phyloP scores from a whole-genome alignment of 2,113 vertebrate genomes.

The Lycocorax pyrrhopterus region DNA sequence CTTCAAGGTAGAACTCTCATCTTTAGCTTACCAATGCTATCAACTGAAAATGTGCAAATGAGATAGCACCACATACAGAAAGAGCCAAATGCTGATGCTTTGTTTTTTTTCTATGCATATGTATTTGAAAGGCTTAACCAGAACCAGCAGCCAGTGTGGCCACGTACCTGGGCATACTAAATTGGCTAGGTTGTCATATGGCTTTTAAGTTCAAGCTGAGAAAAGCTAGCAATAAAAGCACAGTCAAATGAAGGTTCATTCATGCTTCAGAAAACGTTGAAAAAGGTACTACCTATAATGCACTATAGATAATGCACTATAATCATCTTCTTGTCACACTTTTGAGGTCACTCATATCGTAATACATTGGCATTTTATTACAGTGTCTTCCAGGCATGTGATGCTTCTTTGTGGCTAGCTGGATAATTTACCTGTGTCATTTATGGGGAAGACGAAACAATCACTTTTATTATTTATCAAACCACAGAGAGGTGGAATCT shows the following conservation, averaged over 20 bases:
- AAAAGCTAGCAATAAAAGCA: conserved; percentile 6
- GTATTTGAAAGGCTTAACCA: neutral
- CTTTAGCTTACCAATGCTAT: neutral
- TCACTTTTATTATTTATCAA: conserved; percentile 20
- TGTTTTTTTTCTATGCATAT: neutral
- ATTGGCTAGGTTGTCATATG: neutral
- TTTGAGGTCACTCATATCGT: conserved; percentile 47
- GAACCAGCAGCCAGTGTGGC: neutral
- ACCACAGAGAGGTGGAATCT: neutral
- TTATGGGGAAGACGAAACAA: neutral
- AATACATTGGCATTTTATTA: conserved; percentile 28
- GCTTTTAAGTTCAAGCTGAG: neutral
- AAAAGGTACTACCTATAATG: conserved; percentile 11
- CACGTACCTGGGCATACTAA: neutral
- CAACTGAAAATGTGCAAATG: neutral
- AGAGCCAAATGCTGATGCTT: neutral
- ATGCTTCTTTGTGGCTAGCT: conserved; percentile 12
- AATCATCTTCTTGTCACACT: conserved; percentile 40
- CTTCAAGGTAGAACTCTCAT: neutral
- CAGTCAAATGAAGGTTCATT: conserved; percentile 34
- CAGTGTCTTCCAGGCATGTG: neutral
- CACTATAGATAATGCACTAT: conserved; percentile 29
- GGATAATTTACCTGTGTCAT: conserved; percentile 19
- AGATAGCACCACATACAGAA: neutral
- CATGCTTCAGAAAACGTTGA: conserved; percentile 18